Evolutionary conservation across 2,888 invertebrate species (phyloP).

Genomic region (Liodrosophila aerea): DNA sequence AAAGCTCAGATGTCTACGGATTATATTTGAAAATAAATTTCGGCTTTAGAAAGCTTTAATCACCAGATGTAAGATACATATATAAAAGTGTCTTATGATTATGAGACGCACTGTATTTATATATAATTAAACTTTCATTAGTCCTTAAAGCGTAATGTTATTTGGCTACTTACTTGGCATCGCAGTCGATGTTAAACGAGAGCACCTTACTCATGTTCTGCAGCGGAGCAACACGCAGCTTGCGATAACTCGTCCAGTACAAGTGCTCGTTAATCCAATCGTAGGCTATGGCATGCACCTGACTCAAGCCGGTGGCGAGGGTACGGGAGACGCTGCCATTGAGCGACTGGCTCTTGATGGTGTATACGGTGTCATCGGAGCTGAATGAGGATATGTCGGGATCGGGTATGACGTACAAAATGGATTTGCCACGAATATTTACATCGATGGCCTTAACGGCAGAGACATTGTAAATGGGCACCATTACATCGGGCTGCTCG

Average conservation of each 20-base stretch:
- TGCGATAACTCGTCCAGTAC: constrained; percentile 90
- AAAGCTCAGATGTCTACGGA: no score
- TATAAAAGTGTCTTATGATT: no score
- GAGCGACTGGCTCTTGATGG: constrained; percentile 86
- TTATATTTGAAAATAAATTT: no score
- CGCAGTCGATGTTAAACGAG: constrained; percentile 84
- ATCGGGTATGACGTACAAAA: constrained; percentile 85
- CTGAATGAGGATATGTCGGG: constrained; percentile 27
- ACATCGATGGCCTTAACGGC: constrained; percentile 85
- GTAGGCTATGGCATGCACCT: constrained; percentile 87
- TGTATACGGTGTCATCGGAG: constrained; percentile 81
- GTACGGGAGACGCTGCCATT: constrained; percentile 83
- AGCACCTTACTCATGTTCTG: constrained; percentile 84
- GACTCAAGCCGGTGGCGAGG: constrained; percentile 86
- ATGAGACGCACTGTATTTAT: no score
- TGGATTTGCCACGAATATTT: constrained; percentile 85
- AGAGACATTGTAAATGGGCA: constrained; percentile 87
- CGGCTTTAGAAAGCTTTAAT: no score
- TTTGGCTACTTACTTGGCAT: constrained; percentile 85
- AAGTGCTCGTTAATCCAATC: constrained; percentile 93
- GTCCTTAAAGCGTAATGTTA: no score
- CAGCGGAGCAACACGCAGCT: constrained; percentile 87
- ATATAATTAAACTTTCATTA: no score
- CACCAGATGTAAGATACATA: no score
- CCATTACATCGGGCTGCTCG: constrained; percentile 84